Evolutionary conservation across 2,113 vertebrate species (phyloP).

Genomic region (Cryptoleucopteryx plumbea): DNA sequence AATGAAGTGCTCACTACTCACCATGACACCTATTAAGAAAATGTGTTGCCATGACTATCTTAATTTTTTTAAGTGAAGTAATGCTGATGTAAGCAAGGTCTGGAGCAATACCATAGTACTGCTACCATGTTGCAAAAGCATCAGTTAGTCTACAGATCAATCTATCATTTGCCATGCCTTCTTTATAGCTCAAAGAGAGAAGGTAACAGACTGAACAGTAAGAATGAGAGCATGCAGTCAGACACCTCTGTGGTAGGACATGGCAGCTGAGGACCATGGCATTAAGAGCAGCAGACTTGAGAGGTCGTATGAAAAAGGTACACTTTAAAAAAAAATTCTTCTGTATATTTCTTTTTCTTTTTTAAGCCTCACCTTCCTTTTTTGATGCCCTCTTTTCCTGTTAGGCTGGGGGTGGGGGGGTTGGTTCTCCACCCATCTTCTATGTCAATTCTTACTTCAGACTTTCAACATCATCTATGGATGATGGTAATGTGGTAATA

Average conservation of each 20-base stretch:
- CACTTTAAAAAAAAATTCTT: background rate
- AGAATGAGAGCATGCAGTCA: background rate
- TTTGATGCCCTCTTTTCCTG: background rate
- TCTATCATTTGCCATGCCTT: background rate
- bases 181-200: background rate
- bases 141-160: background rate
- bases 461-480: background rate
- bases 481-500: background rate
- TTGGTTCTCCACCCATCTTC: background rate
- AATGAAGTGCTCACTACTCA: background rate
- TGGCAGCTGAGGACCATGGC: background rate
- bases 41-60: background rate
- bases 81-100: background rate
- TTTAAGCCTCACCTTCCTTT: background rate
- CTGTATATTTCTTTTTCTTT: background rate
- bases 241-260: background rate
- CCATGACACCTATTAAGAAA: background rate
- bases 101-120: background rate
- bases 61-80: background rate
- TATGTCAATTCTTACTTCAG: background rate
- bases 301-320: background rate
- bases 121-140: background rate
- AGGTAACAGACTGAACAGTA: background rate
- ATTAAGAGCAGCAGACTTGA: background rate
- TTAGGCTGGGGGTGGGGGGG: fast-evolving